Evolutionary conservation across 2,888 invertebrate species (phyloP), one percentile per base, ranked within the genome.

Genomic region (Dione juno): DNA sequence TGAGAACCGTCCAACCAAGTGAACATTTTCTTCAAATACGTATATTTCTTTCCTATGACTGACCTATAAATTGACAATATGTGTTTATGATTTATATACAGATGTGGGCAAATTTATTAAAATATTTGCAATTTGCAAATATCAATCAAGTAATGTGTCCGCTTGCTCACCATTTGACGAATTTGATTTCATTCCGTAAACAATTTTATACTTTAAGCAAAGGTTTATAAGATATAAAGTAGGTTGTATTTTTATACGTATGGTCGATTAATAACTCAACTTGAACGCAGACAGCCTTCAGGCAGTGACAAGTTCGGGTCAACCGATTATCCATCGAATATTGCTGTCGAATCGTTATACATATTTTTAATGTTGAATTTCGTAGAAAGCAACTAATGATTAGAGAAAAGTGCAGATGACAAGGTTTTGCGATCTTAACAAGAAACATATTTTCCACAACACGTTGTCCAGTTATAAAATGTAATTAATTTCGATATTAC

Each of bases 251-350:
- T 68, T 58, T 54, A 13, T 37, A 19, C n/a, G 50, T 43, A 35
- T 53, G 41, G 54, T 37, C 72, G 63, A 70, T 74, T 72, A 76
- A 76, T 72, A 67, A 71, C 71, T 37, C 52, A 71, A 70, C 66
- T 70, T 71, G 68, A 70, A 67, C 69, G 73, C 66, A 74, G 75
- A 76, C 76, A 76, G 75, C 71, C 76, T 77, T 76, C 72, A 66
- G 69, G 74, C 72, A 67, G 71, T 69, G 67, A 71, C 73, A 73
- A 73, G 75, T 74, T 74, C 71, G 73, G 75, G 72, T 75, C 76
- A 75, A 63, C 45, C 63, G 71, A 65, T 66, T 71, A 72, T 67
- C 70, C 43, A 43, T 54, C 64, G 43, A 66, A 57, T 40, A 52
- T 59, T 66, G 66, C 66, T 64, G 58, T 70, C 71, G n/a, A 45